Conservation (phyloP, 2,113 vertebrate genomes). For the Poicephalus meyeri region DNA sequence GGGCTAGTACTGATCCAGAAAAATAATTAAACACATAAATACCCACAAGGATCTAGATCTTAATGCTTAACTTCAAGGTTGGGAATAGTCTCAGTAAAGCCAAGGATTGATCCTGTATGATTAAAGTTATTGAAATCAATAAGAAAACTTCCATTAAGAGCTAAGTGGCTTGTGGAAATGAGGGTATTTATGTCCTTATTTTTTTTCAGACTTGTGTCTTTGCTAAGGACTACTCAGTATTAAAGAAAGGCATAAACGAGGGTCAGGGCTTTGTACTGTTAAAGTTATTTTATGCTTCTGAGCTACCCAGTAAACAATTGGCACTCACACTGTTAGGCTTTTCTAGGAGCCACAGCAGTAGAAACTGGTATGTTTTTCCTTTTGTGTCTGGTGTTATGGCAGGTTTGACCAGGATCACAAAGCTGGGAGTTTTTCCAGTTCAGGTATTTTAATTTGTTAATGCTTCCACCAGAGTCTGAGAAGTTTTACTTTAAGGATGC, state of each 20-base stretch:
- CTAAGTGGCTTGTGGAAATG: background rate
- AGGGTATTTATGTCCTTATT: background rate
- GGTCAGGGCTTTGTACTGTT: background rate
- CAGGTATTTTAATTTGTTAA: background rate
- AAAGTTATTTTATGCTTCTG: background rate
- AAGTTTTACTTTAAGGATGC: background rate
- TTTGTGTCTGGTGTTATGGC: background rate
- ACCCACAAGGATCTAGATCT: background rate
- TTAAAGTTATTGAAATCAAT: background rate
- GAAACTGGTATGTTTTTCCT: background rate
- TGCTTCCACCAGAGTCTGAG: background rate
- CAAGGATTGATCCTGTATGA: background rate
- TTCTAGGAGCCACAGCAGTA: background rate
- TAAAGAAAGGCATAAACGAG: background rate
- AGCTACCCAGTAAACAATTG: background rate
- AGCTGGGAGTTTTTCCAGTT: background rate
- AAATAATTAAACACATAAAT: slow-evolving; percentile 54
- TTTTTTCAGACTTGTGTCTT: background rate
- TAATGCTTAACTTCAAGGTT: slow-evolving; percentile 43
- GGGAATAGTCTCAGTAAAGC: background rate
- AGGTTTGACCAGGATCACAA: background rate
- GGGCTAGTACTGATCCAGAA: slow-evolving; percentile 27
- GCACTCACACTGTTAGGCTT: background rate
- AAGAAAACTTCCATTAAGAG: background rate
- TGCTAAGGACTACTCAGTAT: background rate